Evolutionary conservation across 1,140 invertebrate genomes (phyloP).

Genomic region (Camponotus vicinus): DNA sequence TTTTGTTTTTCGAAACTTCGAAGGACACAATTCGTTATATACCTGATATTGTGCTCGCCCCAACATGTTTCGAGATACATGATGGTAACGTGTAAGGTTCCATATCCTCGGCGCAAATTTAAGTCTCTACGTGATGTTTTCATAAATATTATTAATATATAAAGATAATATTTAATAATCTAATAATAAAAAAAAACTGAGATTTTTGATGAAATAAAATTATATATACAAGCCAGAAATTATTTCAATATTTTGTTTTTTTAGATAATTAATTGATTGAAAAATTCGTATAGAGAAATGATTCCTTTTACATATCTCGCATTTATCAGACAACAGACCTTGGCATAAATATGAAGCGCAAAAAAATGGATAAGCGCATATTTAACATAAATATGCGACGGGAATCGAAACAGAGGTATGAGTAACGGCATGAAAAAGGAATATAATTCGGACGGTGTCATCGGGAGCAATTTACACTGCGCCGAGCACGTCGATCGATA

Average conservation of each 20-base stretch:
- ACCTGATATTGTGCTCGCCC: neutral
- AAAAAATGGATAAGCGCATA: neutral
- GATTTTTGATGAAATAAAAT: neutral
- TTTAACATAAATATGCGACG: conserved; percentile 37
- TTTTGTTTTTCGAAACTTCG: conserved; percentile 5
- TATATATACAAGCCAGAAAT: neutral
- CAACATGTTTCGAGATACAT: too few species aligned
- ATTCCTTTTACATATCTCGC: neutral
- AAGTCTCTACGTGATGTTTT: neutral
- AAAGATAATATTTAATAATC: neutral
- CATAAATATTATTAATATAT: neutral
- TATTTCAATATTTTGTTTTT: neutral
- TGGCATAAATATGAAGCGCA: conserved; percentile 21
- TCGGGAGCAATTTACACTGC: conserved; percentile 67
- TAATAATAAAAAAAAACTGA: neutral
- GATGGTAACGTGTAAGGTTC: neutral
- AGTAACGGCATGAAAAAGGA: conserved; percentile 28
- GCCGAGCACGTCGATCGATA: conserved; percentile 72
- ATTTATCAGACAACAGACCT: neutral
- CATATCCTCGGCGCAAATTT: neutral
- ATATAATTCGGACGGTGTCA: conserved; percentile 53
- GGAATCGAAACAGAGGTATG: conserved; percentile 21
- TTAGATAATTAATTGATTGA: neutral
- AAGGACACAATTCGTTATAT: conserved; percentile 5
- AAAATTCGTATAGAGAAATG: neutral